Base-by-base conservation (phyloP, 2,888 invertebrate genomes). In the Teinopalpus imperialis region DNA sequence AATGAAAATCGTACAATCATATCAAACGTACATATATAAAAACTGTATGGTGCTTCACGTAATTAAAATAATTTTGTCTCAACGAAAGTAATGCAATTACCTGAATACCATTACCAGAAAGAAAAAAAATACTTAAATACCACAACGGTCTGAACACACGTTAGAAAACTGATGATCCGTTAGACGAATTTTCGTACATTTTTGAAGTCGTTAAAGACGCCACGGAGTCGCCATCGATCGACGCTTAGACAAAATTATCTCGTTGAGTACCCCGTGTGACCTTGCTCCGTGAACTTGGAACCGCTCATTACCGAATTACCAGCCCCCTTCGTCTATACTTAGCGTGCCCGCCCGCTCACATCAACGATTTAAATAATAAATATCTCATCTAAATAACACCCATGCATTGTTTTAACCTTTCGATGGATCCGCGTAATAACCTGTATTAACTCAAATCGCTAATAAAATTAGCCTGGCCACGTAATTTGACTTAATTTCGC, bases 271-370 rank as follows among this genome's bases (percentile, higher is more conserved):
- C 60, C 53, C 49, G 63, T 43, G 47, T 75, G 86, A 87, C 88
- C 88, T 88, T 82, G 80, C 67, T 69, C 69, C 68, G 62, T 66
- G 72, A 72, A 71, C 72, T 64, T 69, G 68, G 66, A 83, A 79
- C 87, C 82, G 64, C 68, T 81, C 73, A 88, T 88, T 88, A 88
- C 87, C 85, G 77, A 88, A 88, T 88, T 87, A 88, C 86, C 76
- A 66, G 52, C 64, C 66, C 64, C 66, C 66, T 21, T 75, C 69
- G 69, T 66, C 87, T 88, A 88, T 88, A 88, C 81, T 88, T 88
- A 88, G 66, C 64, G 65, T 70, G 67, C 71, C 55, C 59, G 57
- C 61, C 59, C 60, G 56, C 52, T 56, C 58, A 51, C 53, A 58
- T 52, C 54, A 45, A 36, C 75, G 83, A 83, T 87, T 87, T 85